phyloP scores from a whole-genome alignment of 1,140 invertebrate genomes.

The Ceratina calcarata region DNA sequence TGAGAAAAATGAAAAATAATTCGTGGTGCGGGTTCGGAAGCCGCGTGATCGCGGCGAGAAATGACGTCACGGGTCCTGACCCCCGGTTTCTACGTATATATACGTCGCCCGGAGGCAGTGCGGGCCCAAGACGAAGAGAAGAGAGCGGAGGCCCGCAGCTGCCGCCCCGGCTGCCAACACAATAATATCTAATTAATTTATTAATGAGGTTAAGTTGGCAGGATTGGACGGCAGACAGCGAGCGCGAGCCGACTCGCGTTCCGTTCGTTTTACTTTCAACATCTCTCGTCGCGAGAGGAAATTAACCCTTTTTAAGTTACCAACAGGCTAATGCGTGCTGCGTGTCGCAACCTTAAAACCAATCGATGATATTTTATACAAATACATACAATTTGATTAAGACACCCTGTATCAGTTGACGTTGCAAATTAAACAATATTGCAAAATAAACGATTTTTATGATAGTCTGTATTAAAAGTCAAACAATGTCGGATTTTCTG shows the following conservation, averaged over 20 bases:
- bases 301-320: no score
- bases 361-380: no score
- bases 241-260: slow-evolving; percentile 64
- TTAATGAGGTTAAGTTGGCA: slow-evolving; percentile 80
- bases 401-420: no score
- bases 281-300: slow-evolving; percentile 30
- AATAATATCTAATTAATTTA: slow-evolving; percentile 81
- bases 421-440: no score
- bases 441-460: no score
- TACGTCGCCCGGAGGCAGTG: slow-evolving; percentile 57
- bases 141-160: slow-evolving; percentile 73
- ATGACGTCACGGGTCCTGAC: slow-evolving; percentile 75
- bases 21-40: slow-evolving; percentile 45
- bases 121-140: slow-evolving; percentile 57
- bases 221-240: slow-evolving; percentile 79
- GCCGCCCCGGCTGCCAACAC: slow-evolving; percentile 78
- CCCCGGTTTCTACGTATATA: slow-evolving; percentile 37
- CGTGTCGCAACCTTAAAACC: no score
- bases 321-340: no score
- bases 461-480: no score
- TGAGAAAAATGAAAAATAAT: no score
- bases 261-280: slow-evolving; percentile 59
- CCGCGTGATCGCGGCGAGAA: slow-evolving; percentile 53
- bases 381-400: no score
- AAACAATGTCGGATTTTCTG: no score